Percentiles rank a stretch among this genome's conserved stretches.
Conservation (phyloP, 2,797 vertebrate genomes). For the Halcyon leucocephala region DNA sequence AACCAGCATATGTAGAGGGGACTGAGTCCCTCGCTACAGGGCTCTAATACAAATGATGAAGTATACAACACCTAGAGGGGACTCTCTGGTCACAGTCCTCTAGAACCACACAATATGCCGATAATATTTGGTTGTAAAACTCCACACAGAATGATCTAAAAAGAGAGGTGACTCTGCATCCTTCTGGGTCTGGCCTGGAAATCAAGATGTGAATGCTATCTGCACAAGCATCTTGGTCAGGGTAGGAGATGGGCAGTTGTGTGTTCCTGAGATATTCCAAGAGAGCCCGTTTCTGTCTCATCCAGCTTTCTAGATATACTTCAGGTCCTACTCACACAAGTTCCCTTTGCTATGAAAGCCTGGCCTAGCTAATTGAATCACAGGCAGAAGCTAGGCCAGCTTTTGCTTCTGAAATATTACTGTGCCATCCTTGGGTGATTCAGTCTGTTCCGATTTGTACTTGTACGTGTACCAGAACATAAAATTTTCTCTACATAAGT, state of each 20-base stretch:
- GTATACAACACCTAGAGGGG: neutral
- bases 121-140: neutral
- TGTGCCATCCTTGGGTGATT: neutral
- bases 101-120: neutral
- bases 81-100: neutral
- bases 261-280: neutral
- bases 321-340: neutral
- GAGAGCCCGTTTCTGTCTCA: neutral
- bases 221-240: neutral
- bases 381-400: neutral
- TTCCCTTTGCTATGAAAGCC: neutral
- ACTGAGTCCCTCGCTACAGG: rapidly evolving
- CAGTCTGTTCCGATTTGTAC: slow-evolving; percentile 21
- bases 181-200: neutral
- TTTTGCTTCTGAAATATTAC: slow-evolving; percentile 15
- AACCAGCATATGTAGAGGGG: neutral
- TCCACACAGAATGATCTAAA: neutral
- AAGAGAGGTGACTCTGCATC: neutral
- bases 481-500: neutral
- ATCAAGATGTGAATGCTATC: neutral
- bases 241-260: neutral
- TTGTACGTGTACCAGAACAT: neutral
- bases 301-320: neutral
- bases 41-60: neutral
- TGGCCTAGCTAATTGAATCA: neutral